Evolutionary conservation across 2,888 invertebrate species (phyloP), one percentile per base, ranked within the genome.

Genomic region (Eristalis tenax): DNA sequence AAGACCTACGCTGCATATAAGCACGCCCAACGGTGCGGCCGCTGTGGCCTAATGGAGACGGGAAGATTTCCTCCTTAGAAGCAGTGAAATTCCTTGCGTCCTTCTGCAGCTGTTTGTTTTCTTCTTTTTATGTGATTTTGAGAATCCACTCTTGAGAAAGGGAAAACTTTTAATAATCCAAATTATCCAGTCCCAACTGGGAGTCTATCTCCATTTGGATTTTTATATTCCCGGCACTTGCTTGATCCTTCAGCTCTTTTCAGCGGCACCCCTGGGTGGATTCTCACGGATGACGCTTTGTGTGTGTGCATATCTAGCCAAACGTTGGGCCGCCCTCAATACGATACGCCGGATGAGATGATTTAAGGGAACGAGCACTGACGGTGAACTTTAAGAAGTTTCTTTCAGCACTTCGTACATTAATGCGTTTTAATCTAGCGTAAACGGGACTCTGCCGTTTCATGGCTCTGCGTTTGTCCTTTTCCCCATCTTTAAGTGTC

Each of bases 391-490:
- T 81, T 61, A 81, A 81, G 71, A 81, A 81, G 64, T 82, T 82
- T 78, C 70, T 82, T 86, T 82, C 82, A 86, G 85, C 69, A 77
- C 59, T 85, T 85, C 59, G 77, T 10, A 32, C 69, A 65, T 82
- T 85, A 82, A 85, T 82, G 82, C 73, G 77, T 86, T 86, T 82
- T 78, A 86, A 86, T 86, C 82, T 82, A 77, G 73, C 73, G 77
- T 85, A 82, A 85, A 82, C 40, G 68, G 43, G 74, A 64, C 74
- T 74, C 69, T 59, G 43, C 69, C 43, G n/a, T 50, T 50, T n/a
- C 43, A 50, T 1, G 43, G 6, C 18, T 50, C 50, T 50, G n/a
- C 15, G 50, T 43, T 59, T 59, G 57, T 66, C 5, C 40, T 13
- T 32, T 63, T 18, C n/a, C 22, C 1, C 22, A 23, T 50, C 50